phyloP scores from a whole-genome alignment of 1,140 invertebrate genomes.

The Caenorhabditis brenneri region DNA sequence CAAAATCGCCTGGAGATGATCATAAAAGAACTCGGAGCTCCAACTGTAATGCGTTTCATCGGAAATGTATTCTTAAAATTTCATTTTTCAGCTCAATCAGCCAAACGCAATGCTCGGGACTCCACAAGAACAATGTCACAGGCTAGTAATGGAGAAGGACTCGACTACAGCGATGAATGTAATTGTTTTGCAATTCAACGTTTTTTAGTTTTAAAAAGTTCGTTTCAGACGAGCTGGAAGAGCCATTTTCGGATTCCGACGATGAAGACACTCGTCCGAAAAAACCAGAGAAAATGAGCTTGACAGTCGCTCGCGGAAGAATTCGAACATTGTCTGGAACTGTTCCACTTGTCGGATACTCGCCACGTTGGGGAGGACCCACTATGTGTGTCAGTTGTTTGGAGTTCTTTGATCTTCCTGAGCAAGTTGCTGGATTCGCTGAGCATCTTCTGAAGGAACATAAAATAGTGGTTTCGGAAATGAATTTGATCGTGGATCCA shows the following conservation, averaged over 20 bases:
- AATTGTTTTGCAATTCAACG: not conserved
- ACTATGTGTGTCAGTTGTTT: conserved; percentile 70
- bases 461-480: conserved; percentile 68
- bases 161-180: conserved; percentile 66
- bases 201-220: not conserved
- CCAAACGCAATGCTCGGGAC: conserved; percentile 22
- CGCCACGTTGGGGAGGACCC: conserved; percentile 71
- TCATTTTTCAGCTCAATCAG: conserved; percentile 56
- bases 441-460: conserved; percentile 58
- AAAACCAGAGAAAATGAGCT: conserved; percentile 61
- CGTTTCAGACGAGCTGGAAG: conserved; percentile 66
- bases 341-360: conserved; percentile 65
- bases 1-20: conserved; percentile 33
- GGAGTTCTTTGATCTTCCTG: conserved; percentile 69
- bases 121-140: conserved; percentile 56
- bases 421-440: conserved; percentile 58
- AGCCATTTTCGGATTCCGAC: conserved; percentile 70
- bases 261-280: conserved; percentile 58
- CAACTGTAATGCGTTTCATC: conserved; percentile 31
- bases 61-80: not conserved
- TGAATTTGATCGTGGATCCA: conserved; percentile 69
- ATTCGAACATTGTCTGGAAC: conserved; percentile 69
- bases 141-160: conserved; percentile 67
- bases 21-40: conserved; percentile 48
- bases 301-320: conserved; percentile 67